Conservation (phyloP, 2,888 invertebrate genomes). For the Clitarchus hookeri region DNA sequence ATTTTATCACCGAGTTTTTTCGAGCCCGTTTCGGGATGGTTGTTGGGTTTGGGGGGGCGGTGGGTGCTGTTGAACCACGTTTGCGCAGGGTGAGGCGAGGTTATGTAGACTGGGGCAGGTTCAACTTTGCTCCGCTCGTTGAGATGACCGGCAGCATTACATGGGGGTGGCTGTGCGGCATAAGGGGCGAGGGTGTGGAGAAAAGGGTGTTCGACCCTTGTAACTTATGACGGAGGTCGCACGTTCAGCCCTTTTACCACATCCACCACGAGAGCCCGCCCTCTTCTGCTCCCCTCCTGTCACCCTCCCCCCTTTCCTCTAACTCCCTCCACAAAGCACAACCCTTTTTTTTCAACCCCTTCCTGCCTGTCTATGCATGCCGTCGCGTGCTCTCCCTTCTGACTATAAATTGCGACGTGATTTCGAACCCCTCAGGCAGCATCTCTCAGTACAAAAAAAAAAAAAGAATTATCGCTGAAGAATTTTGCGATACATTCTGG, state of each 20-base stretch:
- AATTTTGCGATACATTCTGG: neutral
- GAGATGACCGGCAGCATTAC: neutral
- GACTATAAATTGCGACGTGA: constrained; percentile 9
- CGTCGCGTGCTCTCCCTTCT: neutral
- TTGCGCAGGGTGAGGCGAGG: neutral
- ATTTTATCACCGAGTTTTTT: neutral
- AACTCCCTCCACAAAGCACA: too few relatives aligned
- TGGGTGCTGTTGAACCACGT: neutral
- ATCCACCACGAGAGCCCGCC: neutral
- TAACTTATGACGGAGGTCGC: constrained; percentile 10
- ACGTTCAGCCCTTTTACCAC: constrained; percentile 8
- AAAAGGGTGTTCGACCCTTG: neutral
- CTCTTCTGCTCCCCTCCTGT: neutral
- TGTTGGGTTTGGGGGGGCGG: neutral
- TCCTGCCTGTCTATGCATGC: neutral
- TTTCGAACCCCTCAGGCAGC: neutral
- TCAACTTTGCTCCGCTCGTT: neutral
- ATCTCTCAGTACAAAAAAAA: neutral
- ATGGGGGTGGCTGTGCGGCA: neutral
- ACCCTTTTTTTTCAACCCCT: neutral
- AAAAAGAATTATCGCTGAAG: neutral
- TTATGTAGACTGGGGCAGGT: constrained; percentile 7
- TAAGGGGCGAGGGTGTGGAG: neutral
- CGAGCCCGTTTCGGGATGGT: neutral
- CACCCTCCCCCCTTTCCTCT: neutral